Evolutionary conservation across 2,113 vertebrate genomes (phyloP).

Genomic region (Delphinus delphis): DNA sequence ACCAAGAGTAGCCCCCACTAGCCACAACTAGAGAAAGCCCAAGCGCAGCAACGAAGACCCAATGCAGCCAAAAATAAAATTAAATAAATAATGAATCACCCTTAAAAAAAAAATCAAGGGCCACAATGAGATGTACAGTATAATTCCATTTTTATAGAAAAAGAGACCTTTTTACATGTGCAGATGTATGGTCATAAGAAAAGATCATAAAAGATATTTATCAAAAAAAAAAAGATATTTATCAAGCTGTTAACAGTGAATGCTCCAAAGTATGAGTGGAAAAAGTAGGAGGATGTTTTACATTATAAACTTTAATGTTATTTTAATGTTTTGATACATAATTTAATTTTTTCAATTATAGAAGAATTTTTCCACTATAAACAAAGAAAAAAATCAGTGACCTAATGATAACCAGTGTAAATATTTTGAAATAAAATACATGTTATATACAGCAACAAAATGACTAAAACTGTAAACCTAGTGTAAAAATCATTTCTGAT

Average conservation of each 20-base stretch:
- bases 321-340: background rate
- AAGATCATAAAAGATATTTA: background rate
- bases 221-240: background rate
- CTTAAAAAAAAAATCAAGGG: background rate
- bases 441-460: background rate
- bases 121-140: background rate
- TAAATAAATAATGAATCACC: too few relatives aligned
- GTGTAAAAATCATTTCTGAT: background rate
- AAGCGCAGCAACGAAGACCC: too few relatives aligned
- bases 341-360: slow-evolving; percentile 24
- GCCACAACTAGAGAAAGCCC: too few relatives aligned
- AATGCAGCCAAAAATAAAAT: too few relatives aligned
- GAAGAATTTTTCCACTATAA: slow-evolving; percentile 5
- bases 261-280: background rate
- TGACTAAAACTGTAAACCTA: background rate
- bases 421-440: background rate
- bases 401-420: background rate
- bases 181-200: background rate
- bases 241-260: background rate
- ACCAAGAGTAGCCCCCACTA: too few relatives aligned
- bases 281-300: background rate
- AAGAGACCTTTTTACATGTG: background rate
- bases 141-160: background rate
- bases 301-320: background rate
- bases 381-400: background rate